phyloP scores from a whole-genome alignment of 2,113 vertebrate genomes.

The Stegastes partitus region DNA sequence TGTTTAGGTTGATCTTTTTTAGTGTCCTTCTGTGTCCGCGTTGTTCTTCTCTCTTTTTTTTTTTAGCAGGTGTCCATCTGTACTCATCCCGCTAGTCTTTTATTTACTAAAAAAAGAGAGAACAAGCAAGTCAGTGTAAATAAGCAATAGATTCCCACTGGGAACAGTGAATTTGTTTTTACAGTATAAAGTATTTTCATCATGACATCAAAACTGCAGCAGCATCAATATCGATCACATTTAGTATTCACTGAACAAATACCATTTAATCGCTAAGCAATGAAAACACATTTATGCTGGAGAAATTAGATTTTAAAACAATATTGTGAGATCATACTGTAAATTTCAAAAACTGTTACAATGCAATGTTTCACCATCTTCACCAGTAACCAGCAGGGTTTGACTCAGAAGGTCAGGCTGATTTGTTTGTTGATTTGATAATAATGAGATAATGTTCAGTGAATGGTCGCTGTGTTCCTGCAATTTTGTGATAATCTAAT shows the following conservation, averaged over 20 bases:
- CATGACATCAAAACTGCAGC: neutral
- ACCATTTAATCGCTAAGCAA: neutral
- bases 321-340: neutral
- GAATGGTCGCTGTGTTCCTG: too few species aligned
- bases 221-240: neutral
- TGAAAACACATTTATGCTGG: neutral
- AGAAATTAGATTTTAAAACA: neutral
- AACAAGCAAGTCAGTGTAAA: constrained; percentile 70
- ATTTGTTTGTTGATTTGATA: too few species aligned
- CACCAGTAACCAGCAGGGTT: too few species aligned
- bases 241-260: neutral
- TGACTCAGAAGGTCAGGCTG: too few species aligned
- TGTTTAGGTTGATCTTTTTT: constrained; percentile 67
- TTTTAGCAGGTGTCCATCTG: constrained; percentile 78
- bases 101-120: constrained; percentile 83
- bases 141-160: neutral
- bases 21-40: constrained; percentile 66
- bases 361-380: too few species aligned
- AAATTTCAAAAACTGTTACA: neutral
- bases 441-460: too few species aligned
- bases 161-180: constrained; percentile 7
- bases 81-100: constrained; percentile 71
- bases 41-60: constrained; percentile 70
- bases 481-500: too few species aligned
- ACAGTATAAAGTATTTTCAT: neutral